Conservation (phyloP, 2,888 invertebrate species). For the Creontiades dilutus region DNA sequence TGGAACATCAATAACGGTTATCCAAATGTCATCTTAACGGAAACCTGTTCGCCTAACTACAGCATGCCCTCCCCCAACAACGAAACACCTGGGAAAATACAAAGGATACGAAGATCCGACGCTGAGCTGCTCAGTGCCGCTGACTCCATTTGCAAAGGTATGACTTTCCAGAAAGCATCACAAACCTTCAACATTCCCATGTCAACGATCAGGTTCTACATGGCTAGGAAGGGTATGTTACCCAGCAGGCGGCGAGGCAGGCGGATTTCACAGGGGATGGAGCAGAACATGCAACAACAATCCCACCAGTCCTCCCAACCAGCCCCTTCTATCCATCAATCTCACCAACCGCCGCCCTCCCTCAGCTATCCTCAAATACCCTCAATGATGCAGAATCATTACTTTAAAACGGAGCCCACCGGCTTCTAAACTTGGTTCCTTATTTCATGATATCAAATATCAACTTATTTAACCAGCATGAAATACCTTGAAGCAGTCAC, state of each 20-base stretch:
- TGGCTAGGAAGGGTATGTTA: conserved; percentile 91
- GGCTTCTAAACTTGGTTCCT: conserved; percentile 70
- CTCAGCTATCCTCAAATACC: conserved; percentile 68
- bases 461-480: not conserved
- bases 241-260: conserved; percentile 89
- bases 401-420: conserved; percentile 73
- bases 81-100: conserved; percentile 73
- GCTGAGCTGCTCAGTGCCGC: conserved; percentile 79
- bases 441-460: conserved; percentile 21
- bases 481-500: not conserved
- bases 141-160: conserved; percentile 91
- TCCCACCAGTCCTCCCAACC: conserved; percentile 44
- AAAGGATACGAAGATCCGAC: conserved; percentile 74
- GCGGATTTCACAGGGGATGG: conserved; percentile 73
- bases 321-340: conserved; percentile 58
- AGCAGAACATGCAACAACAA: conserved; percentile 69
- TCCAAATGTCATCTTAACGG: conserved; percentile 74
- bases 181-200: conserved; percentile 93
- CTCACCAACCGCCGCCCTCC: conserved; percentile 45
- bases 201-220: conserved; percentile 91
- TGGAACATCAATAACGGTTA: conserved; percentile 75
- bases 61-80: conserved; percentile 74
- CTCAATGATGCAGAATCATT: conserved; percentile 73
- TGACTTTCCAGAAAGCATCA: conserved; percentile 92
- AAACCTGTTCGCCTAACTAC: conserved; percentile 73